Base-by-base conservation (phyloP, 1,140 invertebrate species). In the Bombyx mandarina region DNA sequence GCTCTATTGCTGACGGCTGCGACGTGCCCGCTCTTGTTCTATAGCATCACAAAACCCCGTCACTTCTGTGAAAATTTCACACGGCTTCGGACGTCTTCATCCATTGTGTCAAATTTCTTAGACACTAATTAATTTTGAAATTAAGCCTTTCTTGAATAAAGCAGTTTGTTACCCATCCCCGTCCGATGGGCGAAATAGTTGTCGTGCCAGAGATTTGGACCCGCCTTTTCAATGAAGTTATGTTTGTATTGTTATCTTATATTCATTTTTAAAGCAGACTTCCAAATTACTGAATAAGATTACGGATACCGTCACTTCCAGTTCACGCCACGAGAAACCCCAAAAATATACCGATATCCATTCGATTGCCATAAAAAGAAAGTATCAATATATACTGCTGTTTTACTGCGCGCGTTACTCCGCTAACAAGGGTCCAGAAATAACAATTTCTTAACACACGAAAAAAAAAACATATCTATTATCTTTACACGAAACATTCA, bases 371-470 rank as follows among this genome's bases (percentile, higher is more conserved):
- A 61, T 18, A 60, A 52, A 56, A 61, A 56, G n/a, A 45, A 56
- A 63, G 61, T 63, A 56, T 63, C 57, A 56, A 62, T 58, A 56
- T 26, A 51, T 47, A 58, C 52, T 45, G 56, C 50, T 58, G 57
- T 61, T 60, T 58, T 65, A 65, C 12, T 58, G 46, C 43, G 26
- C 43, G 26, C 54, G 53, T 59, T 55, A 58, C 57, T 56, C 56
- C 8, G 12, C 12, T 55, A 58, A 62, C 61, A 62, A 62, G 61
- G 61, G 61, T 62, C 45, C 46, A 42, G 35, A 18, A 43, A 56
- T n/a, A 46, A 56, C 42, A 35, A 48, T 46, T 55, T 35, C 42
- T 18, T 10, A 43, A 18, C 43, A 12, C 10, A 54, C 18, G 44
- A 51, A 54, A 54, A 35, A 54, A 35, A 35, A 35, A 7, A 51